phyloP scores from a whole-genome alignment of 2,888 invertebrate species.

The Aphodius granarius region DNA sequence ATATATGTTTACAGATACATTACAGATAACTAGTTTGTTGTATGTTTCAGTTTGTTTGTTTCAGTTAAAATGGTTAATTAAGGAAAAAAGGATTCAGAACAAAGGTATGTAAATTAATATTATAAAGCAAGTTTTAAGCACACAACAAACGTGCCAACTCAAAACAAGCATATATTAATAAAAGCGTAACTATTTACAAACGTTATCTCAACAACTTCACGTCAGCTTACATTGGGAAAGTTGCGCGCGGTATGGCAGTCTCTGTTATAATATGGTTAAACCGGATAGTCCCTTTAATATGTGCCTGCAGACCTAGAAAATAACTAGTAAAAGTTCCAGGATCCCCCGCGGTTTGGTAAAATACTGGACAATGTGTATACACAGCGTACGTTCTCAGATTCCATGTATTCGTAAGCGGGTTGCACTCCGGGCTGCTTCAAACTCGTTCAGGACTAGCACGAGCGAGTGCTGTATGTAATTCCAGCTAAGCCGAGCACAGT shows the following conservation, averaged over 20 bases:
- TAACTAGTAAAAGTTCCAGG: background rate
- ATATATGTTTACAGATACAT: too few relatives aligned
- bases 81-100: too few relatives aligned
- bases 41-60: too few relatives aligned
- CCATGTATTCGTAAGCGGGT: background rate
- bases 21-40: too few relatives aligned
- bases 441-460: background rate
- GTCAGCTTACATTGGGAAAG: too few relatives aligned
- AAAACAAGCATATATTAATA: too few relatives aligned
- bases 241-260: background rate
- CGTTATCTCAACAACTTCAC: too few relatives aligned
- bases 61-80: too few relatives aligned
- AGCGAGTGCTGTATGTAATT: background rate
- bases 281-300: background rate
- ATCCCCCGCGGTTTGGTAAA: background rate
- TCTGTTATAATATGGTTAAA: background rate
- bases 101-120: too few relatives aligned
- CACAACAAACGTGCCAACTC: too few relatives aligned
- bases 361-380: background rate
- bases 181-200: too few relatives aligned
- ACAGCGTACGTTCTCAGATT: background rate
- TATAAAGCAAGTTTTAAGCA: too few relatives aligned
- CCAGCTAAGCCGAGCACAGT: background rate
- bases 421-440: background rate
- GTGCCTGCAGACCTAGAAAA: background rate